Percentiles rank a stretch among this genome's conserved stretches.
phyloP scores from a whole-genome alignment of 2,113 vertebrate genomes.

The Cyprinus carpio region DNA sequence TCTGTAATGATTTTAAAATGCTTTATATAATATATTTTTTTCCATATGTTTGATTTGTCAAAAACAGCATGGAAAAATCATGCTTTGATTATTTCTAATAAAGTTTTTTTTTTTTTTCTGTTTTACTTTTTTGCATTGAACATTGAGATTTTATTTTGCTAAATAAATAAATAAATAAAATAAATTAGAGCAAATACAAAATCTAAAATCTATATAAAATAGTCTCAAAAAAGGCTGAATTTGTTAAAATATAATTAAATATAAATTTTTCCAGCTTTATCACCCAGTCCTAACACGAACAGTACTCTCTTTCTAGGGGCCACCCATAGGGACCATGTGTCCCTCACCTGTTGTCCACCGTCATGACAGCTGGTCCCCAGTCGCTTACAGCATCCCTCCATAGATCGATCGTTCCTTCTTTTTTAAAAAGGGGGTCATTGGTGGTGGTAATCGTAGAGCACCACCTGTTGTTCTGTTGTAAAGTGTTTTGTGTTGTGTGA shows the following conservation, averaged over 20 bases:
- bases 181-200: not conserved
- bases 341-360: constrained; percentile 51
- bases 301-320: not conserved
- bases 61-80: no score
- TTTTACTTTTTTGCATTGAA: not conserved
- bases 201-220: not conserved
- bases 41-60: no score
- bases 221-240: not conserved
- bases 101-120: no score
- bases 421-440: no score
- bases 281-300: not conserved
- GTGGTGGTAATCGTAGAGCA: no score
- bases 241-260: not conserved
- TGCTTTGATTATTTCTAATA: no score
- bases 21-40: no score
- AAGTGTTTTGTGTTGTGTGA: constrained; percentile 20
- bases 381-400: constrained; percentile 28
- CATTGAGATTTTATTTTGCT: not conserved
- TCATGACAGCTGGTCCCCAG: constrained; percentile 50
- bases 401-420: not conserved
- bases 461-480: constrained; percentile 30
- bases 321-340: constrained; percentile 39
- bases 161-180: no score
- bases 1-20: no score
- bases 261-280: not conserved